phyloP scores from a whole-genome alignment of 2,113 vertebrate genomes.

The Ceyx melanurus region DNA sequence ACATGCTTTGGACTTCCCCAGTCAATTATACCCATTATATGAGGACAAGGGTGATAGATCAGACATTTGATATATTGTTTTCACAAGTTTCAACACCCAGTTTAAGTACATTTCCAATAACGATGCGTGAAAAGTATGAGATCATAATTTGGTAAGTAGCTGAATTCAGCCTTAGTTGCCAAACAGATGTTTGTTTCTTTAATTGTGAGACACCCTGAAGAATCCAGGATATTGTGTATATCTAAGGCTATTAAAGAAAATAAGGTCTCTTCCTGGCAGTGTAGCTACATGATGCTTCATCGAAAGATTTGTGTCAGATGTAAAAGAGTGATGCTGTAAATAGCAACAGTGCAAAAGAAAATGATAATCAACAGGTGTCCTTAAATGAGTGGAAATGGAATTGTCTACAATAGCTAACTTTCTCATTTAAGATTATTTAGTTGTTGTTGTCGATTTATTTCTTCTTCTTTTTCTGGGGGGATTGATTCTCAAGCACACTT shows the following conservation, averaged over 20 bases:
- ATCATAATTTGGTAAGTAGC: neutral
- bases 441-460: neutral
- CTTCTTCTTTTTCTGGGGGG: neutral
- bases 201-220: neutral
- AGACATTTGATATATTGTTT: neutral
- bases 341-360: neutral
- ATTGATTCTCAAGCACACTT: neutral
- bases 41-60: neutral
- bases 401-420: neutral
- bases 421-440: neutral
- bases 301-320: neutral
- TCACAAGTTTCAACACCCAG: neutral
- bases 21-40: accelerated
- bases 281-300: accelerated
- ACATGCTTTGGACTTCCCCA: neutral
- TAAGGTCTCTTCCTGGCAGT: neutral
- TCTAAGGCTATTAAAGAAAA: neutral
- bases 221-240: neutral
- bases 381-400: neutral
- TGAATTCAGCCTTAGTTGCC: neutral
- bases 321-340: neutral
- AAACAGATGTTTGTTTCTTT: conserved; percentile 32
- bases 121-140: neutral
- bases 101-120: neutral
- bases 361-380: neutral